These are phyloP conservation scores for Montifringilla adamsi DNA, from an alignment of 2,113 vertebrate species.

Conservation along the genomic window DNA sequence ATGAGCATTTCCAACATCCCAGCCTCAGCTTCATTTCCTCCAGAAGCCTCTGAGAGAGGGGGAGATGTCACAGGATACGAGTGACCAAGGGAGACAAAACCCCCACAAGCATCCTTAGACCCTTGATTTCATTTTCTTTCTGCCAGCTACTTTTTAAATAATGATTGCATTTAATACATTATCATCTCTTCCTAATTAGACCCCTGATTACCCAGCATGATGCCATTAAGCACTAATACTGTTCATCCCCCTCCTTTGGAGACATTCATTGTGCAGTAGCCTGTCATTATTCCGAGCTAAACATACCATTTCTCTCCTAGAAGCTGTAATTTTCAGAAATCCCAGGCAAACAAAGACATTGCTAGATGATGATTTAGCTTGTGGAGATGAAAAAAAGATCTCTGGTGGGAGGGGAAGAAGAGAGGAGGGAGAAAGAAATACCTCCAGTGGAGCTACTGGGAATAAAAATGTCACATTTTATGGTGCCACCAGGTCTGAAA, in stretches of 20 bases:
- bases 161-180: conserved; percentile 4
- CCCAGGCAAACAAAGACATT: conserved; percentile 40
- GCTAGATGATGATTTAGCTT: background rate
- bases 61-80: background rate
- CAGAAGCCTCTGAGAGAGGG: background rate
- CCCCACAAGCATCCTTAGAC: background rate
- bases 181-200: conserved; percentile 24
- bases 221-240: conserved; percentile 25
- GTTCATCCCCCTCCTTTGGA: conserved; percentile 39
- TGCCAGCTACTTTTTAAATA: background rate
- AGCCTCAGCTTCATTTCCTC: background rate
- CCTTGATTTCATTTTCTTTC: background rate
- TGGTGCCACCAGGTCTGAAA: background rate
- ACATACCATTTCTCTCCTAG: conserved; percentile 53
- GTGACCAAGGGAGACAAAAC: background rate
- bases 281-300: conserved; percentile 51
- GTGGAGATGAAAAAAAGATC: background rate
- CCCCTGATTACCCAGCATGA: conserved; percentile 15
- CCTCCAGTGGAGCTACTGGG: background rate
- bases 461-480: background rate
- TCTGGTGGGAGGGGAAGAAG: background rate
- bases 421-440: background rate
- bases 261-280: background rate
- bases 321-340: conserved; percentile 55
- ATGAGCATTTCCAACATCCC: background rate